phyloP scores from a whole-genome alignment of 2,888 invertebrate species.

The Sphecodes monilicornis region DNA sequence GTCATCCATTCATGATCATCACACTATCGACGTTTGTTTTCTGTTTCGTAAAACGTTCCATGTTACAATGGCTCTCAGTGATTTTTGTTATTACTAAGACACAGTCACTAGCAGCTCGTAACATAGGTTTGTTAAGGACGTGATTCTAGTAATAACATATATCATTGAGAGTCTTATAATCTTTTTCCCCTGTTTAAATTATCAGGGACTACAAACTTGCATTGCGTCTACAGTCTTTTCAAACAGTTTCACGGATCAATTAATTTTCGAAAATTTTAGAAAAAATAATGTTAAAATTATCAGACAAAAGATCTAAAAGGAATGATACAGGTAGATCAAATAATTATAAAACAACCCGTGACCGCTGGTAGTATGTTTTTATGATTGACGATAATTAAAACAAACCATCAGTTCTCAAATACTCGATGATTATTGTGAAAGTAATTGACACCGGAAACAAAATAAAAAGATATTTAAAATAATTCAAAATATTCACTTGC shows the following conservation, averaged over 20 bases:
- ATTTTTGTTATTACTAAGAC: not conserved
- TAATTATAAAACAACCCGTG: not conserved
- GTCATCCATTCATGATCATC: not conserved
- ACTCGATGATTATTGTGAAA: not conserved
- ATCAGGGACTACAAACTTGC: not conserved
- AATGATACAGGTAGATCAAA: not conserved
- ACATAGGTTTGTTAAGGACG: not conserved
- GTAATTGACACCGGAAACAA: not conserved
- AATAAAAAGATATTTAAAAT: not conserved
- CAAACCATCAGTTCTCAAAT: no score
- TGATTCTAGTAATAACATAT: not conserved
- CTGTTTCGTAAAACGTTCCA: not conserved
- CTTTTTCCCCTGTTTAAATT: not conserved
- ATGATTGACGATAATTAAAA: not conserved
- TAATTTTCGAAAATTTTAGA: not conserved
- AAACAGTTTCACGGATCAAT: not conserved
- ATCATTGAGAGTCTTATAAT: not conserved
- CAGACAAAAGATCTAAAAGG: not conserved
- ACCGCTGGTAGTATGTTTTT: not conserved
- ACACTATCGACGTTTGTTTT: not conserved
- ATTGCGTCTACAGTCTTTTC: not conserved
- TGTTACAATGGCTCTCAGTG: not conserved
- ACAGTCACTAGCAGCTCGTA: not conserved
- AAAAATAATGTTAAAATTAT: not conserved
- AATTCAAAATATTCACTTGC: not conserved